Conservation (phyloP, 2,888 invertebrate genomes). For the Nymphalis c-album region DNA sequence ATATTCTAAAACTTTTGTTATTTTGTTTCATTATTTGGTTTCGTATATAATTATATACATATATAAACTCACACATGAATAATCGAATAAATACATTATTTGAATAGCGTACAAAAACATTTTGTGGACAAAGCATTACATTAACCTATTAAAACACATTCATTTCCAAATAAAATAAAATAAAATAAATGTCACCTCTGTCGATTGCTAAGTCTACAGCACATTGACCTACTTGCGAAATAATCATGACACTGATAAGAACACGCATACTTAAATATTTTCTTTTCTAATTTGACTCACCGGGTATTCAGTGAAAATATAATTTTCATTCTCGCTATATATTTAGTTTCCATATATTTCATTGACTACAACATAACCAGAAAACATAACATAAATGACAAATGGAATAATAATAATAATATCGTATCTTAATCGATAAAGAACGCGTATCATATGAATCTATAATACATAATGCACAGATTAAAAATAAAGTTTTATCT, state of each 20-base stretch:
- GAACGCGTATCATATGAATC: too few relatives aligned
- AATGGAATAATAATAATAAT: too few relatives aligned
- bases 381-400: too few relatives aligned
- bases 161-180: conserved; percentile 10
- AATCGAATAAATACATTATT: neutral
- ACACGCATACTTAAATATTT: conserved; percentile 18
- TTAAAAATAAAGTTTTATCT: too few relatives aligned
- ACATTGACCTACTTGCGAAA: conserved; percentile 38
- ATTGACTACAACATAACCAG: too few relatives aligned
- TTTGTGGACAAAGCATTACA: conserved; percentile 1
- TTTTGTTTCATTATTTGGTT: too few relatives aligned
- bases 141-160: neutral
- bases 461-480: too few relatives aligned
- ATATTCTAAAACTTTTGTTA: too few relatives aligned
- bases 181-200: conserved; percentile 14
- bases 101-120: conserved; percentile 1
- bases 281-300: conserved; percentile 12
- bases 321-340: neutral
- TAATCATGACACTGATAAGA: conserved; percentile 35
- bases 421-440: too few relatives aligned
- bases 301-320: neutral
- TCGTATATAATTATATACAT: too few relatives aligned
- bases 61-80: neutral
- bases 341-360: too few relatives aligned
- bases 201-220: conserved; percentile 27